phyloP scores from a whole-genome alignment of 64 coral and sea anemone genomes.

The Catalaphyllia jardinei region DNA sequence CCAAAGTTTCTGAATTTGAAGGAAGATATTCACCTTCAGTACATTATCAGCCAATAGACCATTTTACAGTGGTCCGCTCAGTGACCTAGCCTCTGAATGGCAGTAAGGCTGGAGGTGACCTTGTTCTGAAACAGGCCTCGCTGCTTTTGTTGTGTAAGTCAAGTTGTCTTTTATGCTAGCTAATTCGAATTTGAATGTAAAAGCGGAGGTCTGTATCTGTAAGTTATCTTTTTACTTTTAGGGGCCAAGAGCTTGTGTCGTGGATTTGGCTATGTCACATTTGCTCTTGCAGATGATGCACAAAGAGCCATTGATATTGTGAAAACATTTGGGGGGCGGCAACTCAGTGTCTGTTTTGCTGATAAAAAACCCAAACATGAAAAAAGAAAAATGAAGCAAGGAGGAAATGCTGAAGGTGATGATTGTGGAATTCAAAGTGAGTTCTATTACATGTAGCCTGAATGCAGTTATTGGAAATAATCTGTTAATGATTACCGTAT shows the following conservation, averaged over 20 bases:
- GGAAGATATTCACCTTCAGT: no score
- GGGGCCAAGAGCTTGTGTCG: constrained; percentile 59
- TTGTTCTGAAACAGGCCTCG: no score
- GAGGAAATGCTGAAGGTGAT: neutral
- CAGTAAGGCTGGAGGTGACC: no score
- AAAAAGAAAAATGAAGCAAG: constrained; percentile 29
- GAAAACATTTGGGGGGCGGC: constrained; percentile 62
- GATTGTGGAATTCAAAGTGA: constrained; percentile 15
- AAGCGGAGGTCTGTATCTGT: no score
- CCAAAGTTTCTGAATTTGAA: no score
- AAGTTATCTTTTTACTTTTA: neutral
- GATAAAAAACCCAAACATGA: constrained; percentile 80
- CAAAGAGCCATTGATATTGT: constrained; percentile 64
- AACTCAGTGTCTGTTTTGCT: constrained; percentile 69
- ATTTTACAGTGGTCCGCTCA: no score
- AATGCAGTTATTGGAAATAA: neutral
- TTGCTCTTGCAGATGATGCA: constrained; percentile 96
- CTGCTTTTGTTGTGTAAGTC: no score
- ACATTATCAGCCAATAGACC: no score
- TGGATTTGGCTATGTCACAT: constrained; percentile 93
- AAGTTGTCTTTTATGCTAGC: no score
- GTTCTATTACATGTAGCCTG: neutral
- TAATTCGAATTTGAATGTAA: no score
- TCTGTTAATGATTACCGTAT: no score
- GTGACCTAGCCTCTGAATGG: no score